Conservation (phyloP, 2,113 vertebrate species). For the Hippopotamus amphibius region DNA sequence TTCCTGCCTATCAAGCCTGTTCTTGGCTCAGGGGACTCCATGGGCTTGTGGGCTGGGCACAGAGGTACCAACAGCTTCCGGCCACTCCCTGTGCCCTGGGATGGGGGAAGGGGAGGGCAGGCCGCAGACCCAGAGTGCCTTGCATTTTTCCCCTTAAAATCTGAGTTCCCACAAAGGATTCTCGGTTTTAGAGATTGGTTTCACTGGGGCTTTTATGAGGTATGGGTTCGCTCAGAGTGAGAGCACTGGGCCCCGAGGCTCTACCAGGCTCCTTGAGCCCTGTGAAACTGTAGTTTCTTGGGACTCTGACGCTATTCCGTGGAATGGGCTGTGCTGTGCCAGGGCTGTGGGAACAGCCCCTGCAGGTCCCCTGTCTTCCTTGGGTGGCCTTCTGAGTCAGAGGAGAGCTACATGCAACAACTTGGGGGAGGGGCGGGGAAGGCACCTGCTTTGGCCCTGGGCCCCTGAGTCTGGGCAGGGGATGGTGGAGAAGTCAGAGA, state of each 20-base stretch:
- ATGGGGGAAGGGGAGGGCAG: background rate
- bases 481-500: background rate
- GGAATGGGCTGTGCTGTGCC: conserved; percentile 17
- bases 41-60: conserved; percentile 48
- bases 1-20: background rate
- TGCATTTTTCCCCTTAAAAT: conserved; percentile 46
- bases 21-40: background rate
- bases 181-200: conserved; percentile 67
- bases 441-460: background rate
- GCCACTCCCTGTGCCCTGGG: background rate
- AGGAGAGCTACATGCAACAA: background rate
- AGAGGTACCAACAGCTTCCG: background rate
- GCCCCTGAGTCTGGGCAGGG: background rate
- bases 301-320: background rate
- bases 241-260: background rate
- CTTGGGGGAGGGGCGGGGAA: background rate
- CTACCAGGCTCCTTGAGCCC: background rate
- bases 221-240: conserved; percentile 53
- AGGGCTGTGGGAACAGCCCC: conserved; percentile 8
- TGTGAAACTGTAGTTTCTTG: background rate
- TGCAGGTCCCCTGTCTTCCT: background rate
- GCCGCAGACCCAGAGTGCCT: background rate
- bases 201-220: conserved; percentile 49
- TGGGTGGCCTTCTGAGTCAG: background rate
- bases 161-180: conserved; percentile 26